Evolutionary conservation across 2,797 vertebrate species (phyloP).

Genomic region (Myotis planiceps): DNA sequence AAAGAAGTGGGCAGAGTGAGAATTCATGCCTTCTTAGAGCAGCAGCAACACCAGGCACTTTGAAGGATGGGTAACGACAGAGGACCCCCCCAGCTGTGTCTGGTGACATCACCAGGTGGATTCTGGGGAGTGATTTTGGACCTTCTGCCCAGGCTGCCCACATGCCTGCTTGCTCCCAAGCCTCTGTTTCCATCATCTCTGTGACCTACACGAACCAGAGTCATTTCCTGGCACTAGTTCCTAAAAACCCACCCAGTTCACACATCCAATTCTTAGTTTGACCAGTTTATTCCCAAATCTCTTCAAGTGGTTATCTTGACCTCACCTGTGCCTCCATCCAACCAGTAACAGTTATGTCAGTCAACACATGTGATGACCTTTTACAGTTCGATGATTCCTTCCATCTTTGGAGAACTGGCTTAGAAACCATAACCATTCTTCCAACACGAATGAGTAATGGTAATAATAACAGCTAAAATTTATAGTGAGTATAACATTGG

Average conservation of each 20-base stretch:
- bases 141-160: background rate
- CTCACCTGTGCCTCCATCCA: background rate
- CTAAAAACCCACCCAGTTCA: background rate
- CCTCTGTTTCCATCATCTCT: background rate
- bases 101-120: background rate
- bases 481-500: background rate
- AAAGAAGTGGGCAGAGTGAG: background rate
- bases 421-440: background rate
- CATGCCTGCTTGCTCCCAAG: too few species aligned
- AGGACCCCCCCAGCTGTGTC: background rate
- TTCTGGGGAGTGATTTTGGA: background rate
- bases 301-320: background rate
- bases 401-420: background rate
- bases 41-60: background rate
- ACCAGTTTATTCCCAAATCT: background rate
- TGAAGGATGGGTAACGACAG: background rate
- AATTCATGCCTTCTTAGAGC: background rate
- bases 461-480: background rate
- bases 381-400: background rate
- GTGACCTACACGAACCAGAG: background rate
- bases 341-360: background rate
- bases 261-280: background rate
- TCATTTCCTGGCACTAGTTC: background rate
- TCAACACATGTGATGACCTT: background rate
- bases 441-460: background rate